Evolutionary conservation across 23 tunicate genomes (phyloP), one percentile per base, ranked within the genome.

Genomic region (Phallusia fumigata): DNA sequence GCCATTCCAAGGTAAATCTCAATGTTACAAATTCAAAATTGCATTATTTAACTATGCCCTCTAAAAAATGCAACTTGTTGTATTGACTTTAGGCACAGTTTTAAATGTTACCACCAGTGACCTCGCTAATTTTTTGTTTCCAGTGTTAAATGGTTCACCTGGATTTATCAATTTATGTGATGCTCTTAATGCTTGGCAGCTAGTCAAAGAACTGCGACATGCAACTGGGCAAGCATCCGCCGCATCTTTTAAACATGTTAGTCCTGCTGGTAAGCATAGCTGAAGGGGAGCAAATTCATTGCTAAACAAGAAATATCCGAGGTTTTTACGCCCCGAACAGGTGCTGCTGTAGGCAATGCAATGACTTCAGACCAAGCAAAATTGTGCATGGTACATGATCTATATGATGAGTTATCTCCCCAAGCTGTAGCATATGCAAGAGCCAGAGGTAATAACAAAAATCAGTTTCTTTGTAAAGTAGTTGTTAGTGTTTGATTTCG

Each of bases 161-260:
- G 97, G 97, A 16, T 93, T 84, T 65, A 93, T 93, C 50, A 93
- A 93, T 73, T 81, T 93, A 8, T 93, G 97, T 77, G 97, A 93
- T 76, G 97, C 97, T 32, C 81, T 93, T 40, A 93, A 93, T 77
- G 88, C 97, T 0, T 93, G 97, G 97, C 97, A 93, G 74, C 84
- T 93, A 0, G 97, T 93, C 32, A 75, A 81, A 52, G 97, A 93
- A 53, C 34, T 93, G 85, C 85, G 77, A 50, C 33, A 35, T 11
- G 78, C 93, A 18, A 35, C 85, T 28, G 74, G 69, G 0, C 73
- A 80, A 36, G 87, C 92, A 47, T 89, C 92, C 6, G 97, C 97
- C n/a, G 86, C 97, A 16, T 88, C 92, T 16, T 93, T 93, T 81
- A 93, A 93, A 65, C 97, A 93, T 69, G 97, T 93, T 51, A 93